A percentile compares a stretch with the other conserved stretches of the same genome.
Conservation (phyloP, 2,888 invertebrate species). For the Hedychridium roseum region DNA sequence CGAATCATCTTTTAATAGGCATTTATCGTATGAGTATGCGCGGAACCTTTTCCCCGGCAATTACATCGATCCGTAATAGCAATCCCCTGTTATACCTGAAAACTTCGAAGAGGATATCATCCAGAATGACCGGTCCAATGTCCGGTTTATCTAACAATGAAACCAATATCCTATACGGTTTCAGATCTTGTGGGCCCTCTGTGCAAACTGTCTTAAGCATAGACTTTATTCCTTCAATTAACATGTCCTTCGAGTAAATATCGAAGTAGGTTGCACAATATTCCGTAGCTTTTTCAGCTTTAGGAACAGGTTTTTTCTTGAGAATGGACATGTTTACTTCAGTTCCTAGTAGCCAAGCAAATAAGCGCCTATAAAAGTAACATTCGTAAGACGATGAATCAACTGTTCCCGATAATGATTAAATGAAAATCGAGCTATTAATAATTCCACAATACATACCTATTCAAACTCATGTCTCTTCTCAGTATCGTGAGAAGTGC, state of each 20-base stretch:
- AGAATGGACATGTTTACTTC: conserved; percentile 69
- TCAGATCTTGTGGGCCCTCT: conserved; percentile 71
- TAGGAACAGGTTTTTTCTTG: conserved; percentile 52
- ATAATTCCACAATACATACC: conserved; percentile 64
- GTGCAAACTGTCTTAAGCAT: conserved; percentile 68
- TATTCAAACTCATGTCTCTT: conserved; percentile 89
- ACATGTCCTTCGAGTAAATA: conserved; percentile 72
- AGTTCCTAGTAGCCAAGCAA: conserved; percentile 83
- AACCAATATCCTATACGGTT: conserved; percentile 80
- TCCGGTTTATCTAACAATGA: conserved; percentile 88
- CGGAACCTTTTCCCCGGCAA: no score
- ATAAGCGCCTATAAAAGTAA: conserved; percentile 70
- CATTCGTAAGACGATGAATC: no score
- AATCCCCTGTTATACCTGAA: conserved; percentile 72
- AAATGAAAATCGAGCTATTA: neutral
- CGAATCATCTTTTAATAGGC: neutral
- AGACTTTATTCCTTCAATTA: conserved; percentile 72
- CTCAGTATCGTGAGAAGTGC: conserved; percentile 79
- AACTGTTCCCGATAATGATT: neutral
- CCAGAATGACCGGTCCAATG: conserved; percentile 81
- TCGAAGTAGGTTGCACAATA: conserved; percentile 71
- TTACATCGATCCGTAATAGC: no score
- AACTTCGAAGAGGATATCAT: conserved; percentile 80
- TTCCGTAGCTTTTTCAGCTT: conserved; percentile 50
- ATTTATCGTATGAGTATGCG: no score